phyloP scores from a whole-genome alignment of 2,797 vertebrate species.

The Lateolabrax maculatus region DNA sequence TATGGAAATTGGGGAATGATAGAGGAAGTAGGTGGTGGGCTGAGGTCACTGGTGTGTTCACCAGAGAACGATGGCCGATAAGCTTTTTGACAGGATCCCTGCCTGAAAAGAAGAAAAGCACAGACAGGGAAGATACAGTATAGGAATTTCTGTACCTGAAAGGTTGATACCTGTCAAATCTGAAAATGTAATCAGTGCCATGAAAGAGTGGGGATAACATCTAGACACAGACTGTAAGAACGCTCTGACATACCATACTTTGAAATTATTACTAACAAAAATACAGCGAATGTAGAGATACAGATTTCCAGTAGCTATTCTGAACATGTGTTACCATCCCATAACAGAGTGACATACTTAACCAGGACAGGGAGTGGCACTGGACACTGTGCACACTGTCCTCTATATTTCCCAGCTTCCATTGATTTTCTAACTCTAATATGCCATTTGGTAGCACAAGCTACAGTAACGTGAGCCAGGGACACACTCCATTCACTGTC shows the following conservation, averaged over 20 bases:
- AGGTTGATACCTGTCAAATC: slow-evolving; percentile 39
- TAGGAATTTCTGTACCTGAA: slow-evolving; percentile 9
- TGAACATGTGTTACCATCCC: background rate
- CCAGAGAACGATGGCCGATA: slow-evolving; percentile 13
- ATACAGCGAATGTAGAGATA: background rate
- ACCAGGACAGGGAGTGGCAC: slow-evolving; percentile 40
- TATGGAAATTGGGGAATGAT: background rate
- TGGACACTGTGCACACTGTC: slow-evolving; percentile 39
- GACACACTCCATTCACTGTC: slow-evolving; percentile 45
- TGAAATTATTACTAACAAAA: slow-evolving; percentile 5
- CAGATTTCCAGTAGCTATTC: background rate
- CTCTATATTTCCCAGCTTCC: slow-evolving; percentile 67
- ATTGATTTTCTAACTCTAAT: slow-evolving; percentile 77
- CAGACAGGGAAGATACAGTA: slow-evolving; percentile 17
- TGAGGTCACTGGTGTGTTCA: slow-evolving; percentile 12
- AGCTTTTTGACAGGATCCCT: slow-evolving; percentile 22
- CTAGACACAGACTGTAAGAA: background rate
- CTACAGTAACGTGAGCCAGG: slow-evolving; percentile 65
- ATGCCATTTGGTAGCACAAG: slow-evolving; percentile 58
- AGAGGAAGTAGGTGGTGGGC: background rate
- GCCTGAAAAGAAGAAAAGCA: background rate
- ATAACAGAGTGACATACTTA: slow-evolving; percentile 16
- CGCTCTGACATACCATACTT: background rate
- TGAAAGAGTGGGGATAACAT: background rate
- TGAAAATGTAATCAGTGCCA: slow-evolving; percentile 34